A percentile compares a stretch with the other conserved stretches of the same genome.
These are phyloP conservation scores for Alectoris magna DNA, from an alignment of 2,797 vertebrate genomes.

Conservation along the genomic window DNA sequence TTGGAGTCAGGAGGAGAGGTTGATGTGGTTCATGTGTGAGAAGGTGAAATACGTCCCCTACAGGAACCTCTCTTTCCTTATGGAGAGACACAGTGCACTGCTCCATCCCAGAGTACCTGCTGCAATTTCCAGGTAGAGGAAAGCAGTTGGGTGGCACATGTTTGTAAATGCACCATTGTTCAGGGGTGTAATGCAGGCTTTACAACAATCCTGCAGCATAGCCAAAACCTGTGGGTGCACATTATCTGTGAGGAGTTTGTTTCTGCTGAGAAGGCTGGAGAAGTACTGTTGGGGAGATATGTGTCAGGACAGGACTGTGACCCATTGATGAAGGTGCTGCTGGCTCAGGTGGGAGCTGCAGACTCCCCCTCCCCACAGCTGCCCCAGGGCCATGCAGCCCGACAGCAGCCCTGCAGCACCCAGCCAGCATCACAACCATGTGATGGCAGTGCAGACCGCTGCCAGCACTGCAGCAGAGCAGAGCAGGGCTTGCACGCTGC, in stretches of 20 bases:
- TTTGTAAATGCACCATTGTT: background rate
- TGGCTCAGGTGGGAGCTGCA: fast-evolving
- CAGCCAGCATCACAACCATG: background rate
- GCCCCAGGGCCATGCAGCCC: background rate
- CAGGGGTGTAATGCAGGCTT: background rate
- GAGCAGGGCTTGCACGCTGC: background rate
- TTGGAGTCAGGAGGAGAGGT: background rate
- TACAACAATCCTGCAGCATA: fast-evolving
- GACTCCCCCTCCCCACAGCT: too few species aligned
- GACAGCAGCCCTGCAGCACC: fast-evolving
- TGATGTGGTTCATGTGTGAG: background rate
- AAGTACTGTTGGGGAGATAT: background rate
- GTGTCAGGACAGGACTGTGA: background rate
- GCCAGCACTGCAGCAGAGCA: background rate
- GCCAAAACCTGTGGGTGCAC: fast-evolving
- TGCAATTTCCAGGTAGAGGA: fast-evolving
- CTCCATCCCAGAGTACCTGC: fast-evolving
- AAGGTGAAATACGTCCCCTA: background rate
- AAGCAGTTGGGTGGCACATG: fast-evolving
- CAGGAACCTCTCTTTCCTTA: background rate
- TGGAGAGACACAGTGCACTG: fast-evolving
- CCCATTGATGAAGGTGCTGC: fast-evolving
- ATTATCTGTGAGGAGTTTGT: fast-evolving
- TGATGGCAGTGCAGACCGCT: conserved; percentile 65
- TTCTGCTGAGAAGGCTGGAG: background rate